phyloP scores from a whole-genome alignment of 92 coral and sea anemone genomes.

The Montipora capitata region DNA sequence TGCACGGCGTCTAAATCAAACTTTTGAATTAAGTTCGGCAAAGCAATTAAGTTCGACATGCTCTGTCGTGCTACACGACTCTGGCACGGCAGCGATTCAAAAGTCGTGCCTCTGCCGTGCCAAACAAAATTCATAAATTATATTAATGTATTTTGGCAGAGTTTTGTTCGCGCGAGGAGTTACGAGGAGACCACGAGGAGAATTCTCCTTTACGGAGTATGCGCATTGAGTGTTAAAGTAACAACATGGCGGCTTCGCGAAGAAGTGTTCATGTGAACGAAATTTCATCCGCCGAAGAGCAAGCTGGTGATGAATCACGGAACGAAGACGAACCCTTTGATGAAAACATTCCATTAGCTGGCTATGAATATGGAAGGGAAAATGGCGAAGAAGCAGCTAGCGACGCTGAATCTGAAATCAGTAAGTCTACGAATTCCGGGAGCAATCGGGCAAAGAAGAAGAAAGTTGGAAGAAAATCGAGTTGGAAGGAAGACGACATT shows the following conservation, averaged over 20 bases:
- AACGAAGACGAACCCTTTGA: background rate
- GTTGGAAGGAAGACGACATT: conserved; percentile 13
- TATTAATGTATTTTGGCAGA: background rate
- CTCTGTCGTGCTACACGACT: background rate
- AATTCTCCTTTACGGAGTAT: background rate
- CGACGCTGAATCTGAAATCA: conserved; percentile 39
- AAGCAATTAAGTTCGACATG: background rate
- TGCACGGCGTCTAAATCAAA: conserved; percentile 9
- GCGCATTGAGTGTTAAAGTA: background rate
- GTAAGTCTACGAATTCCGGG: background rate
- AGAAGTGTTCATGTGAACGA: background rate
- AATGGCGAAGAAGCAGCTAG: background rate
- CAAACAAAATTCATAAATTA: conserved; percentile 17
- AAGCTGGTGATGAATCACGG: background rate
- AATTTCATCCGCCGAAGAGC: background rate
- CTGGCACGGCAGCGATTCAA: conserved; percentile 16
- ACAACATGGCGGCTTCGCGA: background rate
- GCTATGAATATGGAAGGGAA: background rate
- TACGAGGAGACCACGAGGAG: background rate
- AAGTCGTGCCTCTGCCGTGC: conserved; percentile 26
- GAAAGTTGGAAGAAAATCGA: conserved; percentile 31
- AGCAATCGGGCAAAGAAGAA: conserved; percentile 11
- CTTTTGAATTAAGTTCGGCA: background rate
- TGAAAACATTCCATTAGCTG: background rate
- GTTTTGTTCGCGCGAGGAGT: background rate